phyloP scores from a whole-genome alignment of 2,113 vertebrate species.

The Sander lucioperca region DNA sequence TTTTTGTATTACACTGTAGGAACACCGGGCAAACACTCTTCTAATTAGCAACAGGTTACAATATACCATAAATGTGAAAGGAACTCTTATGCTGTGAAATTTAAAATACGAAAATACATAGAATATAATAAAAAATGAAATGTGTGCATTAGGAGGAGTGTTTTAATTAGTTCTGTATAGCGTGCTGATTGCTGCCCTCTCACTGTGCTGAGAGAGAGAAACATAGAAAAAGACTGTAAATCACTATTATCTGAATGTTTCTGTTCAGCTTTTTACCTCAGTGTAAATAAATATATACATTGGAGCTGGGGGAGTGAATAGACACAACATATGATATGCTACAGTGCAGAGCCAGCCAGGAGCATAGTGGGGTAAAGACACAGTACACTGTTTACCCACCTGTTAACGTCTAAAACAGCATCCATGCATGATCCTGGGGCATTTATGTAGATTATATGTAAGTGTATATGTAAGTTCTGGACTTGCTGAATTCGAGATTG shows the following conservation, averaged over 20 bases:
- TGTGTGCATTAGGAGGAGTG: too few relatives aligned
- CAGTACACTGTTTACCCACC: constrained; percentile 31
- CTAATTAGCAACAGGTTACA: too few relatives aligned
- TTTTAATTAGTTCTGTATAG: neutral
- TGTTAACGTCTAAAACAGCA: constrained; percentile 25
- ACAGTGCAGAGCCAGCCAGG: constrained; percentile 18
- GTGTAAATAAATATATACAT: constrained; percentile 10
- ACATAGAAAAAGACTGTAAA: constrained; percentile 35
- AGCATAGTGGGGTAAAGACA: neutral
- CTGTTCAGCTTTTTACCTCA: constrained; percentile 9
- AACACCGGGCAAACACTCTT: too few relatives aligned
- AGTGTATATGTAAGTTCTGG: neutral
- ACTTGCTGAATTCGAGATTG: neutral
- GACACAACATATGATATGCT: constrained; percentile 12
- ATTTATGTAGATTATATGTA: constrained; percentile 12
- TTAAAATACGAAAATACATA: too few relatives aligned
- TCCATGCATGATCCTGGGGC: neutral
- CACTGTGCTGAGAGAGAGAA: constrained; percentile 54
- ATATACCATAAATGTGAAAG: too few relatives aligned
- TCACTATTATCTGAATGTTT: constrained; percentile 43
- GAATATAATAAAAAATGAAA: too few relatives aligned
- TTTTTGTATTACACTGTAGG: too few relatives aligned
- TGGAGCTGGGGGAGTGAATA: neutral
- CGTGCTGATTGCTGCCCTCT: constrained; percentile 48
- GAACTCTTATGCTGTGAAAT: too few relatives aligned